These are phyloP conservation scores for Xiphydria camelus DNA, from an alignment of 2,888 invertebrate genomes.

Conservation along the genomic window DNA sequence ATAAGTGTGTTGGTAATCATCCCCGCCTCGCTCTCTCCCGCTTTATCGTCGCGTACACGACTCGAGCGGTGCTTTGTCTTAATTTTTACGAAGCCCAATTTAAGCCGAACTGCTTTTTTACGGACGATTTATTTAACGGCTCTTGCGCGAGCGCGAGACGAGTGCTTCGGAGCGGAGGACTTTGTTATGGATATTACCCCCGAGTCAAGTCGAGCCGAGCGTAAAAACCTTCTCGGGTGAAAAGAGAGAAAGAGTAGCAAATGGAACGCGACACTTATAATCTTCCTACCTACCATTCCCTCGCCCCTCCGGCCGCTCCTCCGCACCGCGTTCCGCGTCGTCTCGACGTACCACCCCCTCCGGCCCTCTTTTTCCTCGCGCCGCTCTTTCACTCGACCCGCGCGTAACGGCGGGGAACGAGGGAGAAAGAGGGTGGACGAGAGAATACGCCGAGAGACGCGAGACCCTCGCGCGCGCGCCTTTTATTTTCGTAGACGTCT, in stretches of 20 bases:
- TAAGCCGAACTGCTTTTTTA: conserved; percentile 21
- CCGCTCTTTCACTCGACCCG: too few relatives aligned
- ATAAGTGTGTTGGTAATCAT: too few relatives aligned
- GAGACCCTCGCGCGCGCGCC: background rate
- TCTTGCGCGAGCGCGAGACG: conserved; percentile 16
- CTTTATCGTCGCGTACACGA: too few relatives aligned
- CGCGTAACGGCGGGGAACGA: too few relatives aligned
- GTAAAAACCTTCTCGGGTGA: conserved; percentile 26
- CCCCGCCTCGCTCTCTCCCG: too few relatives aligned
- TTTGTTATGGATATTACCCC: conserved; percentile 37
- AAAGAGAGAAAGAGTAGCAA: conserved; percentile 29
- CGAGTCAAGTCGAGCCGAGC: conserved; percentile 18
- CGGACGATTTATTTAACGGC: conserved; percentile 38
- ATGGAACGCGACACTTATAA: conserved; percentile 45
- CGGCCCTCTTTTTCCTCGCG: too few relatives aligned
- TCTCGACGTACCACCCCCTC: too few relatives aligned
- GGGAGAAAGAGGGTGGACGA: too few relatives aligned
- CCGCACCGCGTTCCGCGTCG: background rate
- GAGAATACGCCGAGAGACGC: background rate
- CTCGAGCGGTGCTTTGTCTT: conserved; percentile 17
- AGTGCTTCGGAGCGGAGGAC: conserved; percentile 24
- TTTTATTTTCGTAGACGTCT: conserved; percentile 2
- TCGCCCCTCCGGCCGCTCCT: conserved; percentile 10
- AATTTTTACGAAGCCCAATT: conserved; percentile 25
- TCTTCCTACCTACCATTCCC: conserved; percentile 22